Percentiles rank a stretch among this genome's conserved stretches.
Conservation (phyloP, 2,113 vertebrate genomes). For the Nothobranchius furzeri region DNA sequence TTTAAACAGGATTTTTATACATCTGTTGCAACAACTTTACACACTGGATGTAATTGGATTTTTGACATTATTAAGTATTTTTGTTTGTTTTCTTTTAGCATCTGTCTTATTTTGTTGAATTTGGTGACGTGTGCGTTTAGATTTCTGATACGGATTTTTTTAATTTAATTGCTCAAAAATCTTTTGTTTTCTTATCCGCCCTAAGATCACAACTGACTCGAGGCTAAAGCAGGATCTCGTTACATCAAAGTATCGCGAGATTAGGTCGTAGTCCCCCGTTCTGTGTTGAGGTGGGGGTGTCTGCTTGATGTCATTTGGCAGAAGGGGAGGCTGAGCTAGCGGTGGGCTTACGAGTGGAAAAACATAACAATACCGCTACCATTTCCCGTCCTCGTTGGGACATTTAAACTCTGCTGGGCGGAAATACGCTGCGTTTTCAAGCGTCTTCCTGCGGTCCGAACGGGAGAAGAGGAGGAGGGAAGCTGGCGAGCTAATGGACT, state of each 20-base stretch:
- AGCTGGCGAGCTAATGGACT: constrained; percentile 51
- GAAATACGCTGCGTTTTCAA: neutral
- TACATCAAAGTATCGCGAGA: constrained; percentile 72
- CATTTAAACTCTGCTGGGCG: neutral
- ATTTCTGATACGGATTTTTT: too few species aligned
- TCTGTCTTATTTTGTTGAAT: too few species aligned
- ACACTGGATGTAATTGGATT: too few species aligned
- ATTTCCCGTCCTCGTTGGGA: constrained; percentile 1
- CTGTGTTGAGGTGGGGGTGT: constrained; percentile 62
- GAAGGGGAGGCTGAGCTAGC: constrained; percentile 59
- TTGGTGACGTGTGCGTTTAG: too few species aligned
- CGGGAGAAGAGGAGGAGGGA: constrained; percentile 6
- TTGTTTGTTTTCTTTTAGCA: too few species aligned
- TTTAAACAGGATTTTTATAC: too few species aligned
- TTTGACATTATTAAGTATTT: too few species aligned
- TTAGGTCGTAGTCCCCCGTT: constrained; percentile 1
- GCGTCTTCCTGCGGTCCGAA: neutral
- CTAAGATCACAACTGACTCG: too few species aligned
- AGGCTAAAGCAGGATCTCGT: constrained; percentile 18
- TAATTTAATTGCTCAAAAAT: too few species aligned
- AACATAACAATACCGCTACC: constrained; percentile 57
- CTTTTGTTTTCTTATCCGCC: too few species aligned
- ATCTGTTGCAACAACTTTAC: too few species aligned
- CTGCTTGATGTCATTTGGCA: constrained; percentile 72
- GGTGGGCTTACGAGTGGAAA: constrained; percentile 40